Evolutionary conservation across 2,113 vertebrate genomes (phyloP), one percentile per base, ranked within the genome.

Genomic region (Zootoca vivipara): DNA sequence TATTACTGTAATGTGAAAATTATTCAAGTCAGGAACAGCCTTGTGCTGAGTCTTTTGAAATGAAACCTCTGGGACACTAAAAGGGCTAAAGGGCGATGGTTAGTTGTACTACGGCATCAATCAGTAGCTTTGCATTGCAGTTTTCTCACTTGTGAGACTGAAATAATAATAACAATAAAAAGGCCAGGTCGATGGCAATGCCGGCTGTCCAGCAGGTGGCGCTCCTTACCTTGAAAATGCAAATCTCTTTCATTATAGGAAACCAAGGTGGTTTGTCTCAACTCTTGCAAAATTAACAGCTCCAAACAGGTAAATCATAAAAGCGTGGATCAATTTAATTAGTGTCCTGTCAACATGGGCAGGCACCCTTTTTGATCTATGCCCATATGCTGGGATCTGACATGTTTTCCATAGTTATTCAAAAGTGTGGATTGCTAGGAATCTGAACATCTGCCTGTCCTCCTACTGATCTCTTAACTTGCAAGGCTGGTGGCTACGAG

Each of bases 121-220:
- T 75, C 64, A 69, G 13, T 77, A 0, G 0, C 30, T 38, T 33
- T 86, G 80, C 78, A 10, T n/a, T 38, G 20, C 30, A 1, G 22
- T 12, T 73, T 33, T 74, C 30, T 24, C 73, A 58, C 1, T 20
- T 26, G 30, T 22, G 58, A 3, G 46, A 1, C 7, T 16, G 0
- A 0, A 75, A 67, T 65, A 77, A 56, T 75, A 84, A 74, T 38
- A 33, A 38, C 22, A 75, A 22, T 24, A 42, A 40, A 46, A 62
- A 0, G 69, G n/a, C 74, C 85, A 16, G 67, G 6, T 82, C 74
- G 0, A 0, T 38, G 67, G 78, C 52, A 33, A 56, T 0, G 33
- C 18, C 28, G 62, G 74, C 1, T 1, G 78, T 83, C 2, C 95
- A 89, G 94, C 87, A 96, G 95, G 85, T 94, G 95, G 94, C 94